Percentiles rank a stretch among this genome's conserved stretches.
These are phyloP conservation scores for Nebria salina DNA, from an alignment of 2,888 invertebrate species.

Conservation along the genomic window DNA sequence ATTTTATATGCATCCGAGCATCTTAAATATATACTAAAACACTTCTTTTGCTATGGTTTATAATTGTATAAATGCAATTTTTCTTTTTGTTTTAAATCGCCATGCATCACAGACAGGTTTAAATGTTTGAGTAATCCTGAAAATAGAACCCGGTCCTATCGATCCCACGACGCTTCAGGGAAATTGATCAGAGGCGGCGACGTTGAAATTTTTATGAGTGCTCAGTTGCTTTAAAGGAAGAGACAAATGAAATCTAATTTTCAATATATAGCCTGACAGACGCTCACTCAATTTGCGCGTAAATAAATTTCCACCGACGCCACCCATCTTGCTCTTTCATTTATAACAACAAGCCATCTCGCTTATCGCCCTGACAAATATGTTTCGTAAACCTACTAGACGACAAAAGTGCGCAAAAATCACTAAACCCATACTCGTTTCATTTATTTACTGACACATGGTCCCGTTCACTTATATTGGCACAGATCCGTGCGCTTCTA, in stretches of 20 bases:
- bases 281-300: slow-evolving; percentile 27
- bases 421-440: no score
- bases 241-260: slow-evolving; percentile 26
- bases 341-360: slow-evolving; percentile 21
- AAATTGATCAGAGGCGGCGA: neutral
- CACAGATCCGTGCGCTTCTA: no score
- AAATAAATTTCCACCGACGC: slow-evolving; percentile 13
- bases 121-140: neutral
- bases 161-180: neutral
- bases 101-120: neutral
- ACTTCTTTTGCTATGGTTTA: no score
- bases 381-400: slow-evolving; percentile 15
- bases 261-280: slow-evolving; percentile 7
- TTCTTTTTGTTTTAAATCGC: no score
- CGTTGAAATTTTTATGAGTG: neutral
- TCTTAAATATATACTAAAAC: neutral
- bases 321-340: neutral
- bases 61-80: no score
- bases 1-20: neutral
- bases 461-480: no score
- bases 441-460: no score
- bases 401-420: neutral
- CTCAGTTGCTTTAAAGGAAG: neutral
- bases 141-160: neutral
- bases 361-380: slow-evolving; percentile 17